These are phyloP conservation scores for Psylliodes chrysocephalus DNA, from an alignment of 2,888 invertebrate species.

Conservation along the genomic window DNA sequence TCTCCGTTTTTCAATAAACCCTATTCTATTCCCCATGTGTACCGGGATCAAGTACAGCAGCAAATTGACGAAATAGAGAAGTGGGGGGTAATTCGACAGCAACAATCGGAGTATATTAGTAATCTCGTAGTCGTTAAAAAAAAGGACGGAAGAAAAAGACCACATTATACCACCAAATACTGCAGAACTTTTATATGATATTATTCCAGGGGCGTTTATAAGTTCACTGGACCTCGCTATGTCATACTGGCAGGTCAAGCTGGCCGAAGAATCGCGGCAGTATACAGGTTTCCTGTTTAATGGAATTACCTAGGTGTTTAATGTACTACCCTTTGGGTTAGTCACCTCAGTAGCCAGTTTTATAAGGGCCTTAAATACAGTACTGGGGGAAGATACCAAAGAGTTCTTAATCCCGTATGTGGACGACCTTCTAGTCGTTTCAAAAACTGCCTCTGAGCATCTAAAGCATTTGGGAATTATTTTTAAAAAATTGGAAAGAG, in stretches of 20 bases:
- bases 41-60: too few species aligned
- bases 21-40: too few species aligned
- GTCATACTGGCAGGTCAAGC: conserved; percentile 5
- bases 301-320: background rate
- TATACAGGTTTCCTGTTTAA: conserved; percentile 15
- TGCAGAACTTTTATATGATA: background rate
- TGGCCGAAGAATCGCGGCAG: background rate
- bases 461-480: background rate
- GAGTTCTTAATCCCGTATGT: too few species aligned
- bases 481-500: background rate
- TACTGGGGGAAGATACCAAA: background rate
- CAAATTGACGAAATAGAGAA: too few species aligned
- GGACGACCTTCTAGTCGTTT: background rate
- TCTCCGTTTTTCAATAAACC: too few species aligned
- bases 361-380: background rate
- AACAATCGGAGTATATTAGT: too few species aligned
- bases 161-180: background rate
- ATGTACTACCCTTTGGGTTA: background rate
- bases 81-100: too few species aligned
- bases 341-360: conserved; percentile 4
- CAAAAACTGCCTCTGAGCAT: background rate
- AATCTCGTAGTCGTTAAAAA: background rate
- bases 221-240: background rate
- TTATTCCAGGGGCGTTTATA: background rate
- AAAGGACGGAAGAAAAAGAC: background rate